These are phyloP conservation scores for Cosmorhoe ocellata DNA, from an alignment of 2,888 invertebrate genomes.

Conservation along the genomic window DNA sequence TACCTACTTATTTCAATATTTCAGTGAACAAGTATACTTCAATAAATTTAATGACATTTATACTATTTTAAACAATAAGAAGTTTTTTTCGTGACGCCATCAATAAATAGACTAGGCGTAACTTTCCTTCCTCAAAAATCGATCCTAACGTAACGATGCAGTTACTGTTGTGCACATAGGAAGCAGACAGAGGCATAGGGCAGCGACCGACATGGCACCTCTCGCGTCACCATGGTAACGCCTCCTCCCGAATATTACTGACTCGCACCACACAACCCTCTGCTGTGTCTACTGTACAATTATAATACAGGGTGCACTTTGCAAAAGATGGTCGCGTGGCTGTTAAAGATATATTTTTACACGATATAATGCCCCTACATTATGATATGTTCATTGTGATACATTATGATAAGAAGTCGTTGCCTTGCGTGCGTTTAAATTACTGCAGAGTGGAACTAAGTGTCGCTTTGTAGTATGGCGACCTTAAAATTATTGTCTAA, in stretches of 20 bases:
- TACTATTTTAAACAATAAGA: no score
- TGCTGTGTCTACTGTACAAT: constrained; percentile 16
- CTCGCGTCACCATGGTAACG: constrained; percentile 75
- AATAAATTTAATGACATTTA: no score
- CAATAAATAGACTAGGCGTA: neutral
- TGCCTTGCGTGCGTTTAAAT: constrained; percentile 45
- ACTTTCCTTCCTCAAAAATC: neutral
- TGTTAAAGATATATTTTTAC: constrained; percentile 67
- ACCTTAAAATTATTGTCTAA: no score
- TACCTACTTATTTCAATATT: no score
- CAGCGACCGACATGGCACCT: constrained; percentile 53
- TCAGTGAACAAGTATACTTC: no score
- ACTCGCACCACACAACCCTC: constrained; percentile 50
- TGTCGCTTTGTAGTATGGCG: no score
- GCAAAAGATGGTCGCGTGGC: constrained; percentile 47
- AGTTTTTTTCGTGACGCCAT: no score
- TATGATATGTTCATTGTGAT: constrained; percentile 66
- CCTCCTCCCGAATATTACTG: constrained; percentile 70
- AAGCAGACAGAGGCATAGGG: constrained; percentile 53
- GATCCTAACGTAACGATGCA: constrained; percentile 35
- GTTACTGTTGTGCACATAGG: constrained; percentile 49
- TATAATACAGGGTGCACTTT: constrained; percentile 16
- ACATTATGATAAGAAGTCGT: constrained; percentile 67
- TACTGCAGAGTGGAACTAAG: constrained; percentile 11
- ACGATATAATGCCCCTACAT: constrained; percentile 58